A percentile compares a stretch with the other conserved stretches of the same genome.
phyloP scores from a whole-genome alignment of 2,797 vertebrate genomes.

The Hylomyscus alleni region DNA sequence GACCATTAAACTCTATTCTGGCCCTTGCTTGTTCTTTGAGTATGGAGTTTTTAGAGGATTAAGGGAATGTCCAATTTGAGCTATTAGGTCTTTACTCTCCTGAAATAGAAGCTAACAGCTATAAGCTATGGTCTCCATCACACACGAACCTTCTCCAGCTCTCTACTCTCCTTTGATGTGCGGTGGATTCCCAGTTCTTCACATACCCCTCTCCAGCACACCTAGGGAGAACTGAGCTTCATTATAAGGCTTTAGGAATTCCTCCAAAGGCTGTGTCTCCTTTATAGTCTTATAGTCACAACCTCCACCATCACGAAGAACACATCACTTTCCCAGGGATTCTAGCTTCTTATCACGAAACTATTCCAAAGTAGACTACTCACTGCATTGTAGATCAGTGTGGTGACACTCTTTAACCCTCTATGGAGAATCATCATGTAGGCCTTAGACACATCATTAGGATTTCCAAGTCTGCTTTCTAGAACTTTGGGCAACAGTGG shows the following conservation, averaged over 20 bases:
- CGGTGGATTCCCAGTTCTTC: background rate
- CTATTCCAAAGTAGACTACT: background rate
- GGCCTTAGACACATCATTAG: background rate
- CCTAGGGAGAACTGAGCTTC: background rate
- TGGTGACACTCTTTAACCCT: background rate
- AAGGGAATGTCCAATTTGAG: background rate
- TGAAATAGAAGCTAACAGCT: background rate
- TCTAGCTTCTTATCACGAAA: background rate
- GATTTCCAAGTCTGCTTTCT: background rate
- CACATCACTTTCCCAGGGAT: fast-evolving
- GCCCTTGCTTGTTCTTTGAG: background rate
- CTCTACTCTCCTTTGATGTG: background rate
- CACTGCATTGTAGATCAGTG: background rate
- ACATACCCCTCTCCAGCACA: too few species aligned
- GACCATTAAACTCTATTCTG: background rate
- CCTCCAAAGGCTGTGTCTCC: fast-evolving
- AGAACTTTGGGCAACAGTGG: background rate
- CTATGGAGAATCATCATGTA: background rate
- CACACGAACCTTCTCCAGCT: background rate
- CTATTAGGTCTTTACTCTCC: background rate
- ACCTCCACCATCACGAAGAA: fast-evolving
- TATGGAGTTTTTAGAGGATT: background rate
- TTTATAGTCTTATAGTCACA: too few species aligned
- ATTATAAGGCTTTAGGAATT: background rate
- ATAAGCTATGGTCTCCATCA: background rate